Base-by-base conservation (phyloP, 2,113 vertebrate genomes). In the Percopsis transmontana region DNA sequence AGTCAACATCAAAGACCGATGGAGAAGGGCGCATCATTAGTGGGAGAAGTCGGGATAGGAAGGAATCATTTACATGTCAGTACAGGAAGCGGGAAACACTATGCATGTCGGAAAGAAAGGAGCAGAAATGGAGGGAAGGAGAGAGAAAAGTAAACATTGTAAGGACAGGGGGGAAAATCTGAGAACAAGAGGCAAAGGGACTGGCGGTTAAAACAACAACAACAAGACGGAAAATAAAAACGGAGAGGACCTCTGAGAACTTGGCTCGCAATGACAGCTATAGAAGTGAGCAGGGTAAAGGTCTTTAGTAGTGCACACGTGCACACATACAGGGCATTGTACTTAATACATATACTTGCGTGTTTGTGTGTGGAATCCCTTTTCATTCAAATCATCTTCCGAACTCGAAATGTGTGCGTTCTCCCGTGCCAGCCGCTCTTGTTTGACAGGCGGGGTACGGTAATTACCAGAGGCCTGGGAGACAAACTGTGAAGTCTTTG, bases 1-100 rank as follows among this genome's bases (percentile, higher is more conserved):
- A 83, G 70, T 87, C 76, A 12, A 87, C 87, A 91, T 90, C 88
- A 91, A 92, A 91, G 87, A 24, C 3, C 41, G 68, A 75, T 66
- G 79, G 72, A 87, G 78, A 40, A 71, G 69, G 70, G 77, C 69
- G 58, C 83, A 87, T 88, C 86, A 87, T 91, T 87, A 92, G 79
- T 67, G 50, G 74, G 65, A 68, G 77, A 79, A 86, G 70, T 88
- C 67, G 69, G 79, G 61, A 68, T 60, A 72, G 85, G 84, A 80
- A 74, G 85, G 83, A 88, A 88, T 82, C 85, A 79, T 85, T 90
- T 85, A 84, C 82, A 85, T 73, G 70, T 70, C 27, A 57, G 80
- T n/a, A 68, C 5, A 33, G 27, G 58, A 64, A 77, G 80, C 53
- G 64, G 80, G 84, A 86, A 87, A 87, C 82, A 85, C 86, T 79